phyloP scores from a whole-genome alignment of 2,797 vertebrate species.

The Acanthiza pusilla region DNA sequence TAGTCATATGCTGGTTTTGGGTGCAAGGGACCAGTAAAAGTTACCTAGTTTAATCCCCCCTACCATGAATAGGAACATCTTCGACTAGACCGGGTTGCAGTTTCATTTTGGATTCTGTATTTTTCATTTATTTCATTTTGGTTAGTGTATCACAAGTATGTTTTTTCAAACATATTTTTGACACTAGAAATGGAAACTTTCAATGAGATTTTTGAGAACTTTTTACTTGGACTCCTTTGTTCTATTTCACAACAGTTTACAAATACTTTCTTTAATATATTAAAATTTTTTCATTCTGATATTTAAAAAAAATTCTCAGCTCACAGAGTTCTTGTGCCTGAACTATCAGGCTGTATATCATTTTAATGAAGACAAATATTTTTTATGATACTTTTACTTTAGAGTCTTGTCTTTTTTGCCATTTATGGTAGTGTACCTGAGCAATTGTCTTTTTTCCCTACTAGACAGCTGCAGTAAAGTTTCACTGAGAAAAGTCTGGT shows the following conservation, averaged over 20 bases:
- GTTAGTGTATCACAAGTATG: background rate
- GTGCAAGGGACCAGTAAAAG: background rate
- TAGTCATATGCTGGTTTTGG: background rate
- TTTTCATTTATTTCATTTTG: background rate
- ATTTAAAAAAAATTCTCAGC: background rate
- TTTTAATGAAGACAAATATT: background rate
- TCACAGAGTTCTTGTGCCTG: background rate
- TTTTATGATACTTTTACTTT: background rate
- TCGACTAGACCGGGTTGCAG: background rate
- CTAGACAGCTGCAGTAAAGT: background rate
- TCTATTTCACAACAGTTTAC: background rate
- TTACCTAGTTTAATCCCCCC: fast-evolving
- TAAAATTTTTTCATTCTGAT: background rate
- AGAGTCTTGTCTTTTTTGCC: background rate
- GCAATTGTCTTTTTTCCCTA: background rate
- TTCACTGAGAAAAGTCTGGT: background rate
- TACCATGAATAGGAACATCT: background rate
- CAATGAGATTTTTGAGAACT: background rate
- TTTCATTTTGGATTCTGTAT: background rate
- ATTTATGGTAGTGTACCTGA: background rate
- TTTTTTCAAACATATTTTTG: background rate
- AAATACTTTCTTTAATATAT: background rate
- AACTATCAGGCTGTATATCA: background rate
- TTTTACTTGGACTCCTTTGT: background rate
- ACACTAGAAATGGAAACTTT: background rate